Percentiles rank a stretch among this genome's conserved stretches.
Evolutionary conservation across 2,113 vertebrate genomes (phyloP).

Genomic region (Hippocampus guttulatus): DNA sequence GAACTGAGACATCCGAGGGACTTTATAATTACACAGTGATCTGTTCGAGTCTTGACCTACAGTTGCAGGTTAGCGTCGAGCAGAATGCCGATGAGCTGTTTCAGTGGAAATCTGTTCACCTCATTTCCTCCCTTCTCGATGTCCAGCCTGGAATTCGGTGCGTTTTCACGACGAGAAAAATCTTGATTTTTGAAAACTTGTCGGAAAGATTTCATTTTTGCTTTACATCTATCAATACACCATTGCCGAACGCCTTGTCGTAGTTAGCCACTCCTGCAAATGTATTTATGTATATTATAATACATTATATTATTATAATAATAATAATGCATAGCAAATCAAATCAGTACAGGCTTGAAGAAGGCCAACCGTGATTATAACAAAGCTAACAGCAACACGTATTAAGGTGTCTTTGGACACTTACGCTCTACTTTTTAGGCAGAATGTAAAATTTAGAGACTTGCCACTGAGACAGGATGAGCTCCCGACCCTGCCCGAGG

Average conservation of each 20-base stretch:
- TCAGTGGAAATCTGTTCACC: slow-evolving; percentile 31
- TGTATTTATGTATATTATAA: no score
- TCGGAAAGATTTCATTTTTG: not conserved
- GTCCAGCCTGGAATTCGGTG: slow-evolving; percentile 17
- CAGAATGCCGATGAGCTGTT: slow-evolving; percentile 36
- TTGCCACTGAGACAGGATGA: slow-evolving; percentile 15
- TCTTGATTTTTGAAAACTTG: slow-evolving; percentile 1
- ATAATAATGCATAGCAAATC: no score
- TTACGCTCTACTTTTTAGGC: slow-evolving; percentile 10
- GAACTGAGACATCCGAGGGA: slow-evolving; percentile 18
- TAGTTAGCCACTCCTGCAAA: no score
- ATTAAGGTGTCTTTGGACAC: no score
- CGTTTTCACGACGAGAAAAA: slow-evolving; percentile 5
- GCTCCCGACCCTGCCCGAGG: slow-evolving; percentile 18
- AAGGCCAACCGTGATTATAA: no score
- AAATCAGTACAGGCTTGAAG: no score
- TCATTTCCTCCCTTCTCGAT: slow-evolving; percentile 37
- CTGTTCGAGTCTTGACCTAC: slow-evolving; percentile 15
- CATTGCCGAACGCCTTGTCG: no score
- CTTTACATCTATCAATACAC: no score
- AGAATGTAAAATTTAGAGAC: slow-evolving; percentile 5
- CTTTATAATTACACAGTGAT: slow-evolving; percentile 5
- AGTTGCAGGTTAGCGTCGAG: slow-evolving; percentile 30
- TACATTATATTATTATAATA: no score
- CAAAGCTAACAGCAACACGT: no score